phyloP scores from a whole-genome alignment of 1,140 invertebrate species.

The Andrena cerasifolii region DNA sequence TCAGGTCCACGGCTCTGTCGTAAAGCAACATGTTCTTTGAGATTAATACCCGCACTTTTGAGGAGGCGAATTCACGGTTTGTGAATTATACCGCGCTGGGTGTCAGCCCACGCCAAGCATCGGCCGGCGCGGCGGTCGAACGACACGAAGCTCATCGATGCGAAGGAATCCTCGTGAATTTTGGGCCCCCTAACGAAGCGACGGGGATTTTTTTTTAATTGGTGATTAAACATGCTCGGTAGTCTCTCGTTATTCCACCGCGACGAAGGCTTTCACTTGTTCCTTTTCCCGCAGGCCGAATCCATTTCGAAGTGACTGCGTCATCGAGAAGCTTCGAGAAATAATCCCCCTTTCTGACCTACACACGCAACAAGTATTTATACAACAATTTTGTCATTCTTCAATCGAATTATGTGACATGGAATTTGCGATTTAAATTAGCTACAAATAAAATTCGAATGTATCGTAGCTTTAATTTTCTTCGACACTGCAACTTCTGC shows the following conservation, averaged over 20 bases:
- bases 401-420: no score
- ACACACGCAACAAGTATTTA: not conserved
- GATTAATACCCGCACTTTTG: constrained; percentile 47
- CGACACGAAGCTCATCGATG: not conserved
- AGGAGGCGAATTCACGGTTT: constrained; percentile 45
- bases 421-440: no score
- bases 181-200: constrained; percentile 8
- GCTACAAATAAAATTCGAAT: no score
- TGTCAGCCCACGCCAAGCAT: not conserved
- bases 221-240: constrained; percentile 21
- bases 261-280: not conserved
- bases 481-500: no score
- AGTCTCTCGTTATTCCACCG: constrained; percentile 5
- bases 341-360: not conserved
- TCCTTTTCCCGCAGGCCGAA: not conserved
- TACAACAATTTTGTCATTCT: no score
- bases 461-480: no score
- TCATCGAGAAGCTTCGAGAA: not conserved
- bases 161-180: constrained; percentile 22
- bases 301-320: constrained; percentile 8
- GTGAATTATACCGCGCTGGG: constrained; percentile 17
- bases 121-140: not conserved
- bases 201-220: not conserved
- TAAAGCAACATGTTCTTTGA: constrained; percentile 21
- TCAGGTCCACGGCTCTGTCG: constrained; percentile 19